phyloP scores from a whole-genome alignment of 2,797 vertebrate species.

The Spinus olivaceus region DNA sequence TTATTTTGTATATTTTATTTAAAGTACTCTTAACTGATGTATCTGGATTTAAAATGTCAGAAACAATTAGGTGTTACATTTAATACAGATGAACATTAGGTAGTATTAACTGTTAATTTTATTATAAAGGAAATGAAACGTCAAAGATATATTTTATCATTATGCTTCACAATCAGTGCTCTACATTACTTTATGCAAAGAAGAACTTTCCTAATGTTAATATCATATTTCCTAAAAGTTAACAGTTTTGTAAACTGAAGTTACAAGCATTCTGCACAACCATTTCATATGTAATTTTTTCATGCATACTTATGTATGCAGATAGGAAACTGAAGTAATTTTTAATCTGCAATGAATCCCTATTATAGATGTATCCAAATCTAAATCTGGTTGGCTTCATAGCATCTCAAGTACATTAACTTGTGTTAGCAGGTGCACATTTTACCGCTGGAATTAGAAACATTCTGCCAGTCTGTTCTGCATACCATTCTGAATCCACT shows the following conservation, averaged over 20 bases:
- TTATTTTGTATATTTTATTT: constrained; percentile 85
- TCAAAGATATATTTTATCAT: constrained; percentile 80
- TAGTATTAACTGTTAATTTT: constrained; percentile 78
- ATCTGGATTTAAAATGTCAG: constrained; percentile 76
- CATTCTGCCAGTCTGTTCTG: constrained; percentile 76
- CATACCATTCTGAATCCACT: constrained; percentile 77
- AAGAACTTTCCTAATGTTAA: constrained; percentile 75
- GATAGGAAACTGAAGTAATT: constrained; percentile 65
- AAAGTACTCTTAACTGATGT: constrained; percentile 77
- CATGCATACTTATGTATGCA: constrained; percentile 65
- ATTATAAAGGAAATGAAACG: constrained; percentile 73
- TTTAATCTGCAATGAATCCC: constrained; percentile 72
- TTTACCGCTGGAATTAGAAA: constrained; percentile 73
- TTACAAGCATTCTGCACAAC: constrained; percentile 69
- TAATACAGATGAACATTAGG: constrained; percentile 74
- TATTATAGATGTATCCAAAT: constrained; percentile 66
- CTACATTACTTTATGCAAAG: constrained; percentile 79
- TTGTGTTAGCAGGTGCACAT: constrained; percentile 77
- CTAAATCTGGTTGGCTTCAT: constrained; percentile 68
- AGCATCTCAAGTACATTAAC: constrained; percentile 72
- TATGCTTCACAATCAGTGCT: constrained; percentile 80
- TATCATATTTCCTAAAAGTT: constrained; percentile 74
- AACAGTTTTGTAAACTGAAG: constrained; percentile 68
- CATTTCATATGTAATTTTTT: constrained; percentile 62
- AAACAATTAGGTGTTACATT: constrained; percentile 75